These are phyloP conservation scores for Amazona vittata DNA, from an alignment of 2,113 vertebrate species.

Conservation along the genomic window DNA sequence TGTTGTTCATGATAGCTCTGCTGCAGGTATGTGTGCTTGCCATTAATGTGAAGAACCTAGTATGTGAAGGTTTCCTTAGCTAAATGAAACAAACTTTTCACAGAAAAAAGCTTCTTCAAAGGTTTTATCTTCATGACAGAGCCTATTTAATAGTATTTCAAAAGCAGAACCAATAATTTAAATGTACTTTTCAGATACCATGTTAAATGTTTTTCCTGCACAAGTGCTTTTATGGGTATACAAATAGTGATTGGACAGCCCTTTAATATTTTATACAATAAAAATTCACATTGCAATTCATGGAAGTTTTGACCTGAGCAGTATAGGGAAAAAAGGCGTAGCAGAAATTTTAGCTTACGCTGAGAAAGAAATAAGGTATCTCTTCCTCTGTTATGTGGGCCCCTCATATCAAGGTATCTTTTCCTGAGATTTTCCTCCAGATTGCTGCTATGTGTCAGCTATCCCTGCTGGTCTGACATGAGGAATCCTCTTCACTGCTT, in stretches of 20 bases:
- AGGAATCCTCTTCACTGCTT: background rate
- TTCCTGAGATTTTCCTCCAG: background rate
- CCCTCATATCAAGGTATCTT: background rate
- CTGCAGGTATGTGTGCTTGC: background rate
- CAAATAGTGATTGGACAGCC: background rate
- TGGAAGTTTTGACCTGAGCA: background rate
- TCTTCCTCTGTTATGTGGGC: background rate
- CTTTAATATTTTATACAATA: background rate
- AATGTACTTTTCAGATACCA: background rate
- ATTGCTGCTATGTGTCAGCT: accelerated
- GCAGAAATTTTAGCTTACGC: background rate
- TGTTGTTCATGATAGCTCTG: background rate
- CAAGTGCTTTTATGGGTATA: background rate
- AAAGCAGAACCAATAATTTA: background rate
- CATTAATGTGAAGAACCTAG: background rate
- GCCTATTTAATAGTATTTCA: background rate
- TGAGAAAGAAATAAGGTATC: background rate
- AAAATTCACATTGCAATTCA: background rate
- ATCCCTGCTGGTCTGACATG: accelerated
- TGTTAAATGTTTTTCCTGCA: background rate
- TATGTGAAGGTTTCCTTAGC: background rate
- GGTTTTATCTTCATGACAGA: background rate
- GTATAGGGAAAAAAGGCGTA: background rate
- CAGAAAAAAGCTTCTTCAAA: background rate
- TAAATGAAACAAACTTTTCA: background rate